phyloP scores from a whole-genome alignment of 2,113 vertebrate genomes.

The Oncorhynchus nerka region DNA sequence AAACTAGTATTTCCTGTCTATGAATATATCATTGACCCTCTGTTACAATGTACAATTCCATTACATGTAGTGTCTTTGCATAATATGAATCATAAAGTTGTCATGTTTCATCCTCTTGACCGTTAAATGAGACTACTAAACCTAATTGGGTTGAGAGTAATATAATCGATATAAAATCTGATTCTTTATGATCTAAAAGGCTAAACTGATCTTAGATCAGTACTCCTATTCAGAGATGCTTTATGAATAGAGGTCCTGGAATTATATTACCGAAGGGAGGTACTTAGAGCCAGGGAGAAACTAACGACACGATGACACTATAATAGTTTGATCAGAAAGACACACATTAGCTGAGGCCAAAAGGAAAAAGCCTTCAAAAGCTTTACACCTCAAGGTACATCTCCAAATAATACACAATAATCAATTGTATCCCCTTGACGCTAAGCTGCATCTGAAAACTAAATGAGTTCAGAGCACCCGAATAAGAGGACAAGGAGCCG shows the following conservation, averaged over 20 bases:
- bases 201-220: background rate
- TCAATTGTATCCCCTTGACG: background rate
- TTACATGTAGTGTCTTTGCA: background rate
- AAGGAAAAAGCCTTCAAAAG: background rate
- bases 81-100: background rate
- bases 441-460: background rate
- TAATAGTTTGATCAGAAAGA: background rate
- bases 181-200: background rate
- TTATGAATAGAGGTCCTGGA: background rate
- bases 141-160: background rate
- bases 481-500: background rate
- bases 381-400: background rate
- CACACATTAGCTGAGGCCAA: background rate
- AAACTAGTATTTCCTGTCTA: background rate
- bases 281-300: background rate
- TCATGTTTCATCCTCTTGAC: background rate
- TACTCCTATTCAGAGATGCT: background rate
- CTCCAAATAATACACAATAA: background rate
- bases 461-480: background rate
- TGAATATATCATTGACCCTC: background rate
- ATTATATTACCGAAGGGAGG: background rate
- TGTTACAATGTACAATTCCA: background rate
- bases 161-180: background rate
- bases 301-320: background rate
- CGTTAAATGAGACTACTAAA: background rate